Evolutionary conservation across 2,888 invertebrate genomes (phyloP).

Genomic region (Sphaeridia pumilis): DNA sequence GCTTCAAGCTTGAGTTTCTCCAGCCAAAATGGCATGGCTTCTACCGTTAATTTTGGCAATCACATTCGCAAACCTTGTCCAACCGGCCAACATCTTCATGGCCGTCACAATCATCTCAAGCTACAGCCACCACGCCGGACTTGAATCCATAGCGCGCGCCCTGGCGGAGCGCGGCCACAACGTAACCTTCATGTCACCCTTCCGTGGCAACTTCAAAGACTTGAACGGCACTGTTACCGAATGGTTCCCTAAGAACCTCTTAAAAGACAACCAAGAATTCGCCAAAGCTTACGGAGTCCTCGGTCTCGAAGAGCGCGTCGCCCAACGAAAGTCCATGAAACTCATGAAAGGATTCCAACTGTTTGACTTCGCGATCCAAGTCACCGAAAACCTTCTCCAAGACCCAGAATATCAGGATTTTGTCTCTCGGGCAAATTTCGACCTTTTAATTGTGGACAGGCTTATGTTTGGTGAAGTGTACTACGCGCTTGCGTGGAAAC

Average conservation of each 20-base stretch:
- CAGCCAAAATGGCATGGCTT: too few relatives aligned
- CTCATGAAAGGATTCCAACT: neutral
- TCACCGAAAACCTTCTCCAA: neutral
- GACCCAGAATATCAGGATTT: neutral
- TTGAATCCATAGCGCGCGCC: neutral
- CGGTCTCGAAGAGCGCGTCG: neutral
- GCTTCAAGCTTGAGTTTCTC: too few relatives aligned
- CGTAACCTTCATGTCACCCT: neutral
- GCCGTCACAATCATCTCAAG: neutral
- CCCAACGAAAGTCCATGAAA: neutral
- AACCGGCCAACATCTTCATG: too few relatives aligned
- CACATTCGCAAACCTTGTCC: too few relatives aligned
- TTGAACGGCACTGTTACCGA: neutral
- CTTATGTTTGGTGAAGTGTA: neutral
- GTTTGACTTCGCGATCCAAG: neutral
- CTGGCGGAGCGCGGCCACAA: neutral
- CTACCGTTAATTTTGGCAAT: too few relatives aligned
- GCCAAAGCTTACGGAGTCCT: neutral
- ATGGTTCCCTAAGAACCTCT: neutral
- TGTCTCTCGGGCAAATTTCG: neutral
- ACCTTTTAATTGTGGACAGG: constrained; percentile 1
- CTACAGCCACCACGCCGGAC: neutral
- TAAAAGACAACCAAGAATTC: neutral
- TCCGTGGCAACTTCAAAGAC: neutral
- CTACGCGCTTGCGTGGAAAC: neutral